Evolutionary conservation across 2,888 invertebrate genomes (phyloP), one percentile per base, ranked within the genome.

Genomic region (Leptinotarsa haldemani): DNA sequence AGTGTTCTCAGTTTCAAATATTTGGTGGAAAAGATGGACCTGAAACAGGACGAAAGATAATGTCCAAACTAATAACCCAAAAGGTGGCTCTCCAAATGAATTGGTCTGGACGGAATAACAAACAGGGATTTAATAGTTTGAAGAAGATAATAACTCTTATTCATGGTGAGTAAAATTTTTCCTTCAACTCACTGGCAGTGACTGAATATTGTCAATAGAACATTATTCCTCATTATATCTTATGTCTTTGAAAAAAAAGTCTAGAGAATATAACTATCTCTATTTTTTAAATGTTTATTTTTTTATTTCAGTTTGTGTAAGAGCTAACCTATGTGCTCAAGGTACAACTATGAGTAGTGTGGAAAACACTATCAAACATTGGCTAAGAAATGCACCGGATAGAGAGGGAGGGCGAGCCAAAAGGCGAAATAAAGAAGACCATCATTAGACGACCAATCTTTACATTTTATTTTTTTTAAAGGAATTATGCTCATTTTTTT

Each of bases 1-100:
- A 58, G 58, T 58, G 58, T 58, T 58, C 58, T n/a, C 58, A 25
- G 30, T 61, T 61, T 25, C 61, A 61, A 25, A n/a, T 61, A 30
- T 61, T 61, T 16, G 61, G 61, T 58, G 58, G 25, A 12, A 58
- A 58, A 58, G 58, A 58, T 58, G 58, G 16, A 5, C 5, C 58
- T 58, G 58, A 58, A 22, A n/a, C 16, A 12, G n/a, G 13, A 22
- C 15, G 58, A 58, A 58, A 25, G 25, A 25, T 58, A 12, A 13
- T 58, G 58, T 13, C 58, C 22, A 3, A 58, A n/a, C 58, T 58
- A 4, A 58, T 58, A 13, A 58, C 58, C 15, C 58, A 58, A 16
- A 15, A 15, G 13, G 12, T 58, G 25, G 15, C 25, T 15, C 22
- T 58, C 1, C 22, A 3, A 12, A 58, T 58, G 58, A 58, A 58